Percentiles rank a stretch among this genome's conserved stretches.
Evolutionary conservation across 1,140 invertebrate species (phyloP).

Genomic region (Bombus consobrinus): DNA sequence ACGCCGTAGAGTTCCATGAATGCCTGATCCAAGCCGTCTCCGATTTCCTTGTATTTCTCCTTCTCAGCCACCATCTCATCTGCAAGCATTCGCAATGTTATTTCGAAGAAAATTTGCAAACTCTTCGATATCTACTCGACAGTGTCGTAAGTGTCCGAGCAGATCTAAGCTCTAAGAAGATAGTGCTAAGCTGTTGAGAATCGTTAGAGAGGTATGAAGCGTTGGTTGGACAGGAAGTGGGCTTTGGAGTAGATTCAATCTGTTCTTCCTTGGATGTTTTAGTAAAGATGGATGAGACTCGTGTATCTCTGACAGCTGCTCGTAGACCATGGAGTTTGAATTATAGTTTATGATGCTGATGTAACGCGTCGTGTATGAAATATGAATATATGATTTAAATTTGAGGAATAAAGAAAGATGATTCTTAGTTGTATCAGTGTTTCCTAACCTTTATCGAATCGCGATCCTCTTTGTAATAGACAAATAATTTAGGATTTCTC

Average conservation of each 20-base stretch:
- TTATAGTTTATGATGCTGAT: neutral
- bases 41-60: conserved; percentile 99
- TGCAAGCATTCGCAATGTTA: conserved; percentile 84
- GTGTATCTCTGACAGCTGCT: neutral
- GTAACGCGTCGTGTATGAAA: neutral
- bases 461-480: neutral
- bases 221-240: conserved; percentile 23
- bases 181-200: neutral
- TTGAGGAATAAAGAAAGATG: neutral
- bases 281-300: conserved; percentile 4
- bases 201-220: neutral
- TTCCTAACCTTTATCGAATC: neutral
- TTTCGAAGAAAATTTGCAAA: conserved; percentile 11
- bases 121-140: neutral
- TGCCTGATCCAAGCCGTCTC: conserved; percentile 98
- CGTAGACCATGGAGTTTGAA: neutral
- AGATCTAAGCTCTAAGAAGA: neutral
- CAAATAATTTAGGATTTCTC: neutral
- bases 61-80: conserved; percentile 99
- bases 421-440: neutral
- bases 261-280: neutral
- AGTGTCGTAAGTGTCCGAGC: neutral
- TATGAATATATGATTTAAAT: neutral
- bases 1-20: conserved; percentile 98
- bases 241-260: neutral